phyloP scores from a whole-genome alignment of 1,140 invertebrate species.

The Lepidurus arcticus region DNA sequence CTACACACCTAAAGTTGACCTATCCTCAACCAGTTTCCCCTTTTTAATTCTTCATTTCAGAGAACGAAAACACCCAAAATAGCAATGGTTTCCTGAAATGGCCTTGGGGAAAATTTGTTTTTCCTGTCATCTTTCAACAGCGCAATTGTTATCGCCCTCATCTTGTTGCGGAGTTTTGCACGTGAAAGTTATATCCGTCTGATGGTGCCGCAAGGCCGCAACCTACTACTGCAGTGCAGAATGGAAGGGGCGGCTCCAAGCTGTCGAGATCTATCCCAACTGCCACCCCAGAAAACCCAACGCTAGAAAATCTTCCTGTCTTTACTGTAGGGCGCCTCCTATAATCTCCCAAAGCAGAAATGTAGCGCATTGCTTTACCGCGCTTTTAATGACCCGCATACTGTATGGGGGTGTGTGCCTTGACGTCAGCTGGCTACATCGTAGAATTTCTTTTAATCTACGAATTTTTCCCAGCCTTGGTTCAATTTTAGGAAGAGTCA shows the following conservation, averaged over 20 bases:
- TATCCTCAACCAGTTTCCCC: too few relatives aligned
- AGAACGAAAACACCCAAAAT: neutral
- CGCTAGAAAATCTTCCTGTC: neutral
- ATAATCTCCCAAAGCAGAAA: neutral
- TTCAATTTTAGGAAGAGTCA: too few relatives aligned
- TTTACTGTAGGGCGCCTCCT: neutral
- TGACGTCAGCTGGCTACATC: neutral
- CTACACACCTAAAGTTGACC: too few relatives aligned
- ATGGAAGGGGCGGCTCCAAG: constrained; percentile 2
- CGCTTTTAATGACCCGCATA: constrained; percentile 14
- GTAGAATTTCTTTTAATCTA: too few relatives aligned
- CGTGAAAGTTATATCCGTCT: constrained; percentile 13
- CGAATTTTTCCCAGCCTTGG: too few relatives aligned
- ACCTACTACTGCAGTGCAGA: constrained; percentile 9
- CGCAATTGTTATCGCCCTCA: constrained; percentile 1
- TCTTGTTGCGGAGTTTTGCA: constrained; percentile 19
- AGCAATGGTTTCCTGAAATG: neutral
- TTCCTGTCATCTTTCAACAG: neutral
- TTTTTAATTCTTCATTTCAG: too few relatives aligned
- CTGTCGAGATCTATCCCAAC: constrained; percentile 13
- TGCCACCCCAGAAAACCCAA: constrained; percentile 1
- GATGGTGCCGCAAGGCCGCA: neutral
- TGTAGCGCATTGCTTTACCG: neutral
- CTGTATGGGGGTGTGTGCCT: neutral
- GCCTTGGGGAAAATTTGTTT: neutral